Conservation (phyloP, 2,797 vertebrate species). For the Molothrus aeneus region DNA sequence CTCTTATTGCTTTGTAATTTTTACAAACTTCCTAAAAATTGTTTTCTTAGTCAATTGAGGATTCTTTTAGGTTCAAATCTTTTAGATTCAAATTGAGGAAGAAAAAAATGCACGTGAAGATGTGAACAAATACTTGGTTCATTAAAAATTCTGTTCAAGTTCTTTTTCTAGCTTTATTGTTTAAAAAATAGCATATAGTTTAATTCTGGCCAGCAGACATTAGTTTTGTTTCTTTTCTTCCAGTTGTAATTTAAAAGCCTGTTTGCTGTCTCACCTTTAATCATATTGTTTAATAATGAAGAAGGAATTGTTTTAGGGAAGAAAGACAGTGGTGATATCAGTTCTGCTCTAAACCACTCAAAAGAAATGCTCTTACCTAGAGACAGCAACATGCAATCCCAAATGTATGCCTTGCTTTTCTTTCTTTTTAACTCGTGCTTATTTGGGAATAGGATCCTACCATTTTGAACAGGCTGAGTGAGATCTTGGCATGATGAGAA, state of each 20-base stretch:
- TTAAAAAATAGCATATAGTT: not conserved
- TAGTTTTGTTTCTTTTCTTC: not conserved
- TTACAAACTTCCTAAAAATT: not conserved
- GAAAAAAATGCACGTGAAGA: not conserved
- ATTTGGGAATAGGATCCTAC: not conserved
- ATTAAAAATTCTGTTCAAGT: constrained; percentile 7
- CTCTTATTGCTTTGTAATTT: not conserved
- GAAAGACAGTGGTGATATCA: not conserved
- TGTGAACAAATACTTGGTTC: not conserved
- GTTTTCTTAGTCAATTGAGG: not conserved
- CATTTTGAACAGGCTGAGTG: not conserved
- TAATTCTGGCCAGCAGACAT: not conserved
- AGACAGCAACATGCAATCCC: not conserved
- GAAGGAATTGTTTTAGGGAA: not conserved
- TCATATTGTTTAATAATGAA: not conserved
- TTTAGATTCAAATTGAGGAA: not conserved
- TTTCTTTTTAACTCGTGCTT: not conserved
- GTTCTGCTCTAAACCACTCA: not conserved
- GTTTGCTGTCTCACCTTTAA: not conserved
- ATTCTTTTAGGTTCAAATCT: not conserved
- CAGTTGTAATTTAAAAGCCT: not conserved
- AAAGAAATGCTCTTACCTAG: not conserved
- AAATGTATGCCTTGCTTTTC: not conserved
- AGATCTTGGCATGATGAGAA: not conserved
- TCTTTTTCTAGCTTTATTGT: not conserved